Base-by-base conservation (phyloP, 2,797 vertebrate species). In the Syngnathus acus region DNA sequence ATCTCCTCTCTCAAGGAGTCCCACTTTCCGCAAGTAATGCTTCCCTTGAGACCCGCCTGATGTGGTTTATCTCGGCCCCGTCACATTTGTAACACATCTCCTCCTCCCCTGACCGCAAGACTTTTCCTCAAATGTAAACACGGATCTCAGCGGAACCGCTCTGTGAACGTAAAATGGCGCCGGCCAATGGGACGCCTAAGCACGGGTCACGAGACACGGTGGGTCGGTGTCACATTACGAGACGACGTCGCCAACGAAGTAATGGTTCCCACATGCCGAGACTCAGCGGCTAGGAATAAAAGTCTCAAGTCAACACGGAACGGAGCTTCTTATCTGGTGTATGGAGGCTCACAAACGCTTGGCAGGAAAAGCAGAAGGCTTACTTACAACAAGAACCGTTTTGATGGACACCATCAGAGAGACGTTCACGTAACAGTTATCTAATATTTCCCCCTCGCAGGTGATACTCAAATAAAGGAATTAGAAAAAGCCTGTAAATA, bases 21-120 rank as follows among this genome's bases (percentile, higher is more conserved):
- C 83, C 77, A 85, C 75, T 87, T 89, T 84, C 82, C 81, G 81
- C 68, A 84, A 86, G 86, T 86, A 83, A 81, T 75, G 50, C 70
- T 72, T 80, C 81, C 81, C 79, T 64, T 40, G 69, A 70, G 74
- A 72, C 59, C 62, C 17, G 74, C 83, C 86, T 87, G 73, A 82
- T 86, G 88, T 84, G 80, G 67, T 75, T 77, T 10, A 60, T 81
- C 80, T 81, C 64, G 47, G 72, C 81, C 81, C 84, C 77, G 68
- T 84, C 77, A 78, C 83, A 32, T 55, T 57, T 57, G 23, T 16
- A 75, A 77, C 66, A 51, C 81, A 76, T 69, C 63, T 14, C 67
- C 73, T 65, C 72, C 62, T 74, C 69, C 64, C 69, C 71, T 70
- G 72, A 70, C 70, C 68, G 39, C 47, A 60, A 48, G 43, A 53